phyloP scores from a whole-genome alignment of 2,797 vertebrate genomes.

The Mus spretus region DNA sequence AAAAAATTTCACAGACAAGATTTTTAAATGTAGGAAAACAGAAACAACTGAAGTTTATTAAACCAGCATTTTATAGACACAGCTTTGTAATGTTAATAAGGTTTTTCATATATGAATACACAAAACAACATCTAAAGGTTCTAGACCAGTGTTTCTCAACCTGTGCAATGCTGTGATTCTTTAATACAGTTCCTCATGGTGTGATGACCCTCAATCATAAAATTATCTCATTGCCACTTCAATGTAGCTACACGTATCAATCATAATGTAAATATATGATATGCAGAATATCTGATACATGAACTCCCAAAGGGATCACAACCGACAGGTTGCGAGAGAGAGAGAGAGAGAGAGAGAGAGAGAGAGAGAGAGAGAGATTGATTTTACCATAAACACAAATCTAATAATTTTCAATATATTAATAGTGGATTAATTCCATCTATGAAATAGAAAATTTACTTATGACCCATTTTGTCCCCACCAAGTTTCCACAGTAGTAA shows the following conservation, averaged over 20 bases:
- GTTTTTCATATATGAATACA: not conserved
- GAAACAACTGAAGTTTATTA: conserved; percentile 41
- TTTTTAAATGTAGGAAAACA: conserved; percentile 39
- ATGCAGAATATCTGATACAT: not conserved
- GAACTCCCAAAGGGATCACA: not conserved
- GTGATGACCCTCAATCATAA: not conserved
- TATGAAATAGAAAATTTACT: conserved; percentile 33
- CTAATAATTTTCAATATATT: conserved; percentile 12
- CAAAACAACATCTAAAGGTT: conserved; percentile 50
- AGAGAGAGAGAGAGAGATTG: too few species aligned
- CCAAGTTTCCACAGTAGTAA: conserved; percentile 35
- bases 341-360: not conserved
- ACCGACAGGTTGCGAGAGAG: not conserved
- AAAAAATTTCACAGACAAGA: conserved; percentile 49
- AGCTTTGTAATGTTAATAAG: not conserved
- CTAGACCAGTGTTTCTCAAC: not conserved
- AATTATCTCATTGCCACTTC: not conserved
- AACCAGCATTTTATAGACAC: conserved; percentile 22
- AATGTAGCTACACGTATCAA: not conserved
- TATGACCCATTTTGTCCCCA: conserved; percentile 49
- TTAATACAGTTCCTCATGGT: not conserved
- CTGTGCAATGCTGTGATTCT: not conserved
- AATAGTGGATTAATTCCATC: conserved; percentile 4
- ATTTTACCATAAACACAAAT: conserved; percentile 37
- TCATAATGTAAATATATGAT: not conserved